Percentiles rank a stretch among this genome's conserved stretches.
Conservation (phyloP, 2,888 invertebrate species). For the Pandemis corylana region DNA sequence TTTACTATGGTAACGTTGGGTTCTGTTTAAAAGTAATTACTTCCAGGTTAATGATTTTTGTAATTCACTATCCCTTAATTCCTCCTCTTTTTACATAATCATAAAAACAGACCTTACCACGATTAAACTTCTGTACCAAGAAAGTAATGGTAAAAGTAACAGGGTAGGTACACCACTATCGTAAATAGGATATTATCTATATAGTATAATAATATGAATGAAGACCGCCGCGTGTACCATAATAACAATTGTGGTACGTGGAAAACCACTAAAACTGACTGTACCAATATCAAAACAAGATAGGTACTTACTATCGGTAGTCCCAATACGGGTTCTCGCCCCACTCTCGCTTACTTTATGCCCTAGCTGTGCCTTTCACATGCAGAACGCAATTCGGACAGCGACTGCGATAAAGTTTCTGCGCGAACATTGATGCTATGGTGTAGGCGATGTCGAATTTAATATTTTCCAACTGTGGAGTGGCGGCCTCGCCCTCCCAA, state of each 20-base stretch:
- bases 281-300: conserved; percentile 1
- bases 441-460: no score
- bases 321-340: neutral
- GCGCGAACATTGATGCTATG: no score
- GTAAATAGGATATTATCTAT: neutral
- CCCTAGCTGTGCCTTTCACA: neutral
- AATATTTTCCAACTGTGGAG: no score
- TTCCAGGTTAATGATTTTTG: no score
- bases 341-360: neutral
- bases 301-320: neutral
- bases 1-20: no score
- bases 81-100: no score
- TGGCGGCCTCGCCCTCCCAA: no score
- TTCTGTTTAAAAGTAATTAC: no score
- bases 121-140: neutral
- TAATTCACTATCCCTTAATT: no score
- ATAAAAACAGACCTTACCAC: no score
- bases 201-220: neutral
- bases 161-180: neutral
- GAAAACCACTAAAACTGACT: neutral
- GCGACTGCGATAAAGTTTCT: neutral
- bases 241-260: neutral
- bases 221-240: neutral
- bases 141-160: neutral
- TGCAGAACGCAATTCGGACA: neutral